Base-by-base conservation (phyloP, 2,113 vertebrate genomes). In the Balaeniceps rex region DNA sequence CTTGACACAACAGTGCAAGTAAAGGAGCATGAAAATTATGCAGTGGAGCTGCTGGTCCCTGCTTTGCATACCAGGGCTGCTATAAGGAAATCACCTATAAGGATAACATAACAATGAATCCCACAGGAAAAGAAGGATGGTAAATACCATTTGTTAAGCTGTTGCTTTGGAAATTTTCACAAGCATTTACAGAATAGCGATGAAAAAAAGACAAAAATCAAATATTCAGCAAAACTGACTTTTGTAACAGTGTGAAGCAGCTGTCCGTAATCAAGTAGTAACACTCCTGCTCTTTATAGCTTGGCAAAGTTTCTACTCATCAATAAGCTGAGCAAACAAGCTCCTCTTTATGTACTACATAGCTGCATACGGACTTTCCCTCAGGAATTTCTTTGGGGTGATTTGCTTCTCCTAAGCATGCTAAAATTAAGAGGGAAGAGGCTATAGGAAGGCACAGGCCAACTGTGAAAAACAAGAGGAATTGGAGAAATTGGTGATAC, bases 1-100 rank as follows among this genome's bases (percentile, higher is more conserved):
- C 29, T 84, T 91, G 55, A 68, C 29, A 44, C 46, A 38, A 36
- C 64, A 63, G 42, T 13, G 9, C 13, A 65, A 90, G 46, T 40
- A 46, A 87, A 87, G 23, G 18, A 81, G 63, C 89, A 87, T 4
- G 10, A 72, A 79, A 80, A 68, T 15, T 22, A 49, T 52, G 79
- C 40, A 38, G 10, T 0, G 2, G 36, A 94, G 49, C 23, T 6
- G 29, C 58, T 12, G 36, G 42, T 83, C n/a, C n/a, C 26, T 34
- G 14, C 54, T 79, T 83, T 72, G 40, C 7, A 2, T 47, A 26
- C 65, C 47, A 38, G 74, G 23, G 28, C 63, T 90, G 49, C 66
- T 86, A 24, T 80, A 94, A 93, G 91, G 81, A 96, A 85, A 95
- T 90, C 94, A 94, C 81, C 91, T 97, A 87, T 91, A 71, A 55